Evolutionary conservation across 2,888 invertebrate genomes (phyloP).

Genomic region (Trichacis sp.): DNA sequence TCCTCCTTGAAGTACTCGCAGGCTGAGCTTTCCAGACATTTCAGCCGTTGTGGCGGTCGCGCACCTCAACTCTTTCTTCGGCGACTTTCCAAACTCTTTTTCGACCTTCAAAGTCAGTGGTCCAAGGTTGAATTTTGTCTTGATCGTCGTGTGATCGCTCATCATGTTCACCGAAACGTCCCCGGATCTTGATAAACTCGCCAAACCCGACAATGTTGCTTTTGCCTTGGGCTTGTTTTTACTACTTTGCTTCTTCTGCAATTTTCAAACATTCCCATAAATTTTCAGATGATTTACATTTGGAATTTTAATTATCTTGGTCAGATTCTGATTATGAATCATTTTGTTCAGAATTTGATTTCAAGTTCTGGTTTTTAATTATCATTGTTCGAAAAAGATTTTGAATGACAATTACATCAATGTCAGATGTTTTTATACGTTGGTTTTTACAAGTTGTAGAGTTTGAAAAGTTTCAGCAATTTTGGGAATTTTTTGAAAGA

Average conservation of each 20-base stretch:
- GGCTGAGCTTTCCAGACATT: conserved; percentile 84
- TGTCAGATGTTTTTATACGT: no score
- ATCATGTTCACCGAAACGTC: conserved; percentile 80
- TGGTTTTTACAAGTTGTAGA: no score
- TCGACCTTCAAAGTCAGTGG: conserved; percentile 84
- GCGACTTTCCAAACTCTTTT: conserved; percentile 83
- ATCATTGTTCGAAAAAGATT: no score
- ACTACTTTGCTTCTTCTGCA: conserved; percentile 2
- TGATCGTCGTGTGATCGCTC: conserved; percentile 84
- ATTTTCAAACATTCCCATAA: no score
- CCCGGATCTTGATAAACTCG: conserved; percentile 82
- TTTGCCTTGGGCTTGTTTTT: conserved; percentile 74
- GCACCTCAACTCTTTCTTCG: conserved; percentile 84
- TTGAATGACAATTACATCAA: no score
- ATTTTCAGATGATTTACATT: no score
- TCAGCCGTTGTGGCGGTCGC: conserved; percentile 90
- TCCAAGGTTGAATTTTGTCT: conserved; percentile 84
- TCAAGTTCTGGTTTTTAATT: no score
- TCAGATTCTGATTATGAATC: conserved; percentile 52
- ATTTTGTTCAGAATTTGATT: no score
- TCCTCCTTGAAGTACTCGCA: conserved; percentile 82
- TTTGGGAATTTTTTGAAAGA: no score
- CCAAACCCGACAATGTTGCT: conserved; percentile 84
- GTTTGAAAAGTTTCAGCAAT: no score
- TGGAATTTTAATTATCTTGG: conserved; percentile 35